phyloP scores from a whole-genome alignment of 2,797 vertebrate species.

The Hemitrygon akajei region DNA sequence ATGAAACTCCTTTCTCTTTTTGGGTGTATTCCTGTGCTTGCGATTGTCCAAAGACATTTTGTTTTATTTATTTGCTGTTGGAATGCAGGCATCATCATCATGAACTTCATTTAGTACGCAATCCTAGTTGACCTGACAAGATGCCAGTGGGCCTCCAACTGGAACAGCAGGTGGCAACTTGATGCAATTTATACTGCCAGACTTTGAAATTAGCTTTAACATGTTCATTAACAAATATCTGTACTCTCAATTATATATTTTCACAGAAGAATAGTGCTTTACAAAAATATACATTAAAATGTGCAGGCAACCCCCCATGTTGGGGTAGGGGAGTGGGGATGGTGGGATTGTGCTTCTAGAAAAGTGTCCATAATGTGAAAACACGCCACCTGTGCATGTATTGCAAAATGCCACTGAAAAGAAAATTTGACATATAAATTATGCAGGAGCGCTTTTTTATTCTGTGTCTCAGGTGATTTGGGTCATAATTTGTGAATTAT shows the following conservation, averaged over 20 bases:
- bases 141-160: neutral
- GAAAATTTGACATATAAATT: too few species aligned
- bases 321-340: too few species aligned
- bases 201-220: neutral
- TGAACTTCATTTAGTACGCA: neutral
- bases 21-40: neutral
- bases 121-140: neutral
- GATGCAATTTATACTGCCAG: neutral
- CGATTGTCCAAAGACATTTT: neutral
- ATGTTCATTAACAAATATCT: neutral
- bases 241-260: neutral
- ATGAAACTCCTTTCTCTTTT: neutral
- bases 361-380: too few species aligned
- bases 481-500: too few species aligned
- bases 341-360: too few species aligned
- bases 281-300: neutral
- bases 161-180: neutral
- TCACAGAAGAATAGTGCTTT: neutral
- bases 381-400: too few species aligned
- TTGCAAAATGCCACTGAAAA: too few species aligned
- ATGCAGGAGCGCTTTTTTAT: too few species aligned
- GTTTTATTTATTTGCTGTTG: neutral
- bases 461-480: too few species aligned
- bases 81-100: neutral
- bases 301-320: too few species aligned